Evolutionary conservation across 2,888 invertebrate genomes (phyloP).

Genomic region (Mechanitis messenoides): DNA sequence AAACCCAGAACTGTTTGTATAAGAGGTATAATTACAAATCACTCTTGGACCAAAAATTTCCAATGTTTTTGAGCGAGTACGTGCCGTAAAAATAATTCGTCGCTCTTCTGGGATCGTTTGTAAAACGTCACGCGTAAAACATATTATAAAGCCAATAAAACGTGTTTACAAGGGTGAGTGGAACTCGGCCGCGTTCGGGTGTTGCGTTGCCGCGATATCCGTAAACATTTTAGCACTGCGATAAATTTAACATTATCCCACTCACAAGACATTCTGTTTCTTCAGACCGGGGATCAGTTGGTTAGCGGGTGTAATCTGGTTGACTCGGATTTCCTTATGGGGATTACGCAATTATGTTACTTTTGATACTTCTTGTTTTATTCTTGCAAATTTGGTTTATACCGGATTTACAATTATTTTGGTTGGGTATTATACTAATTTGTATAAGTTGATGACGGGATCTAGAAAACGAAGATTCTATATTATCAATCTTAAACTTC

Average conservation of each 20-base stretch:
- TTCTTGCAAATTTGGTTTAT: constrained; percentile 7
- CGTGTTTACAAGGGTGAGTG: constrained; percentile 76
- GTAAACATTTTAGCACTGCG: constrained; percentile 75
- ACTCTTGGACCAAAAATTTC: constrained; percentile 62
- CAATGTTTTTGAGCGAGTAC: constrained; percentile 64
- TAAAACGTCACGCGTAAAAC: constrained; percentile 77
- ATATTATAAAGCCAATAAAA: constrained; percentile 78
- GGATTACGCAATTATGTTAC: constrained; percentile 64
- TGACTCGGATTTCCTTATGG: constrained; percentile 64
- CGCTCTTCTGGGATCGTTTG: constrained; percentile 74
- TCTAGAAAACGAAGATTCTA: too few species aligned
- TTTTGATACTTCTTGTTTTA: constrained; percentile 31
- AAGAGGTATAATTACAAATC: constrained; percentile 70
- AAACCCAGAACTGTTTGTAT: constrained; percentile 56
- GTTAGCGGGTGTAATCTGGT: constrained; percentile 72
- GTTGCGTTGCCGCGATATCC: constrained; percentile 62
- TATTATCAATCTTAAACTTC: too few species aligned
- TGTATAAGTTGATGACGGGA: too few species aligned
- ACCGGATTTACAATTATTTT: constrained; percentile 1
- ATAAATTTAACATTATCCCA: constrained; percentile 76
- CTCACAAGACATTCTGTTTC: constrained; percentile 73
- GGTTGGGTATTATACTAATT: background rate
- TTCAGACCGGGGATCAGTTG: constrained; percentile 71
- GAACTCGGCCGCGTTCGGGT: constrained; percentile 53
- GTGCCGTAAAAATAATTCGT: constrained; percentile 76